Base-by-base conservation (phyloP, 1,140 invertebrate genomes). In the Lysiphlebus fabarum region DNA sequence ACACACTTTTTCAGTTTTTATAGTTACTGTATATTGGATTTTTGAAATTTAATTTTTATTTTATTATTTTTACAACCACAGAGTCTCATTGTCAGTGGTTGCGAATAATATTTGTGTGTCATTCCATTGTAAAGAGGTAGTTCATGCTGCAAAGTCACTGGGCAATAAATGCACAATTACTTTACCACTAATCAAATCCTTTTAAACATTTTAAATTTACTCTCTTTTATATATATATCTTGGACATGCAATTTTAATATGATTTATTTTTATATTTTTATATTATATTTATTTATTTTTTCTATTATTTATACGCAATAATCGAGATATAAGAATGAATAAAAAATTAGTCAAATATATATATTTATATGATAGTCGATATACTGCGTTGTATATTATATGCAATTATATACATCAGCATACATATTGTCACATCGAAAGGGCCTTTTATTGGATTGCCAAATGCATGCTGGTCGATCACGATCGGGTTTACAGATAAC, bases 401-500 rank as follows among this genome's bases (percentile, higher is more conserved):
- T n/a, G n/a, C n/a, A n/a, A n/a, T n/a, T n/a, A n/a, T n/a, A n/a
- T n/a, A n/a, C n/a, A n/a, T n/a, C n/a, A n/a, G n/a, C n/a, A n/a
- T n/a, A n/a, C n/a, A n/a, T n/a, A n/a, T n/a, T n/a, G n/a, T n/a
- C n/a, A n/a, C n/a, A n/a, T n/a, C 17, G 38, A 41, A 37, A 34
- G 26, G 45, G 56, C 40, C 40, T 12, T 51, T 38, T 58, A 38
- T 36, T 51, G 49, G 34, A 37, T 34, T 40, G 48, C 26, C 49
- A 38, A 58, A 58, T 58, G 48, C 48, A 51, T 42, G 56, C 42
- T 53, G 58, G 49, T 47, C 53, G 53, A 50, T 59, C 50, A 59
- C 58, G 58, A 59, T 59, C 50, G 50, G 58, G 42, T 59, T 59
- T 53, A 50, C 48, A 53, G 48, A 59, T 59, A 53, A 53, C 50